phyloP scores from a whole-genome alignment of 2,113 vertebrate genomes.

The Barnardius zonarius region DNA sequence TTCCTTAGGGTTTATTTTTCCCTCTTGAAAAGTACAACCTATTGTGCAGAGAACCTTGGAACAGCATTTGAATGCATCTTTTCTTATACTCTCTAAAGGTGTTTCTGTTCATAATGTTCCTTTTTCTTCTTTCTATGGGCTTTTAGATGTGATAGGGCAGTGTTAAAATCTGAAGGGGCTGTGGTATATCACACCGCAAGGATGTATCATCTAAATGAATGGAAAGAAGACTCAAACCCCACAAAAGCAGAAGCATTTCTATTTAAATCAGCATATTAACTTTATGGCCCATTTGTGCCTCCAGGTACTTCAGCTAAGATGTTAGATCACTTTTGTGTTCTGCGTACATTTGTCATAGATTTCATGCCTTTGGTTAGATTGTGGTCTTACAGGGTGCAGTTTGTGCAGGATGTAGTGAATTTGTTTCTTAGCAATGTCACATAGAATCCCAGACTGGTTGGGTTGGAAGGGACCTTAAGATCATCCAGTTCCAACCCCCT shows the following conservation, averaged over 20 bases:
- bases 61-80: background rate
- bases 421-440: background rate
- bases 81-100: background rate
- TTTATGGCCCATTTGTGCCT: background rate
- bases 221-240: background rate
- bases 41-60: background rate
- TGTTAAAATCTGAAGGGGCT: background rate
- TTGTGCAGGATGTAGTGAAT: background rate
- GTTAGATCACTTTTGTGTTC: background rate
- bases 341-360: background rate
- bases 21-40: background rate
- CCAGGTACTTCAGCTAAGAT: background rate
- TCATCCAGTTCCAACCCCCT: background rate
- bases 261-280: background rate
- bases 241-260: background rate
- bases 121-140: background rate
- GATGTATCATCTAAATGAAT: background rate
- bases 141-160: background rate
- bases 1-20: background rate
- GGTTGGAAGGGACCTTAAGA: background rate
- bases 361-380: background rate
- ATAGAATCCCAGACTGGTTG: background rate
- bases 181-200: background rate
- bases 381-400: background rate
- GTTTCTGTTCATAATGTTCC: background rate